Conservation (phyloP, 2,888 invertebrate genomes). For the Galerucella nymphaeae region DNA sequence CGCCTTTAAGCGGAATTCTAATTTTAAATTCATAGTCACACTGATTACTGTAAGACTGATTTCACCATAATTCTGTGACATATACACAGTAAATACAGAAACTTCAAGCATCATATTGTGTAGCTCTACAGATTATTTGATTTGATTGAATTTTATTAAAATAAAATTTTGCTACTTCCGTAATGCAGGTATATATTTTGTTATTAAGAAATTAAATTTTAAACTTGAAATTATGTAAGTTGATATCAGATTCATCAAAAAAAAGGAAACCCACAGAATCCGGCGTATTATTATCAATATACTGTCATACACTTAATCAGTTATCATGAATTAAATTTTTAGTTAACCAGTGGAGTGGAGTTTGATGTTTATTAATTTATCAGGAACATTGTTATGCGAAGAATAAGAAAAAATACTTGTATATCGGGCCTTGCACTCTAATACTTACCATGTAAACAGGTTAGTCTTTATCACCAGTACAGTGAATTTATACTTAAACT, state of each 20-base stretch:
- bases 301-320: not conserved
- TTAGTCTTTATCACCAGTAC: too few relatives aligned
- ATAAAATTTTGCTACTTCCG: not conserved
- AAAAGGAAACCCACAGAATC: constrained; percentile 6
- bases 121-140: too few relatives aligned
- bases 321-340: not conserved
- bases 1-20: too few relatives aligned
- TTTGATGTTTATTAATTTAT: not conserved
- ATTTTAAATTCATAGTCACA: too few relatives aligned
- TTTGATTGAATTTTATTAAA: too few relatives aligned
- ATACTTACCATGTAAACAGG: not conserved
- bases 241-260: not conserved
- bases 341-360: not conserved
- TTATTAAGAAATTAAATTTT: not conserved
- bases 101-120: too few relatives aligned
- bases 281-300: not conserved
- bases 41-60: too few relatives aligned
- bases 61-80: too few relatives aligned
- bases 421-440: not conserved
- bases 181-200: not conserved
- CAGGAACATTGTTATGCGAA: not conserved
- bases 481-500: too few relatives aligned
- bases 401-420: not conserved
- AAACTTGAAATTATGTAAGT: not conserved
- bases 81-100: too few relatives aligned